Evolutionary conservation across 2,113 vertebrate genomes (phyloP).

Genomic region (Eclectus roratus): DNA sequence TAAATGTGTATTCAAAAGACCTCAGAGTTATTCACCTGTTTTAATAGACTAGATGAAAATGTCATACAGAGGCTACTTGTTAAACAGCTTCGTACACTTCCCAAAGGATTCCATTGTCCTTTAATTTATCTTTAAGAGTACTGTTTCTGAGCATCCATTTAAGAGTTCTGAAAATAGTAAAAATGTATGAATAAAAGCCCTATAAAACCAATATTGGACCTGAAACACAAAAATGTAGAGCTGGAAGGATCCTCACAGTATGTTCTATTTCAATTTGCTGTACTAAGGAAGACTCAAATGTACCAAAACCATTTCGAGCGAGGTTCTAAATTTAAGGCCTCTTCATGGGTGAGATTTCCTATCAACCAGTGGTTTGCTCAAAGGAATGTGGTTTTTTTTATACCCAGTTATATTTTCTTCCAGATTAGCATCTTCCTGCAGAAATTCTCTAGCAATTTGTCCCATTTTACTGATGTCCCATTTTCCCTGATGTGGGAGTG

Average conservation of each 20-base stretch:
- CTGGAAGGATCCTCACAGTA: not conserved
- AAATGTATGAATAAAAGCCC: not conserved
- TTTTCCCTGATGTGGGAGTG: not conserved
- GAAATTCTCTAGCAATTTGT: not conserved
- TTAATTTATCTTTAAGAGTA: not conserved
- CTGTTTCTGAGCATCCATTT: not conserved
- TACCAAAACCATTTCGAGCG: not conserved
- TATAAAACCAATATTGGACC: not conserved
- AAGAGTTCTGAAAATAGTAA: not conserved
- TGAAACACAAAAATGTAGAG: not conserved
- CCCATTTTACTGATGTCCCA: not conserved
- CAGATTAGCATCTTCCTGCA: not conserved
- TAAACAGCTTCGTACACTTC: not conserved
- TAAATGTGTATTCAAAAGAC: not conserved
- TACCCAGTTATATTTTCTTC: not conserved
- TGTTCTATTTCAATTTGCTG: not conserved
- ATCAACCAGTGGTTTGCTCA: not conserved
- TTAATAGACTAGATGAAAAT: not conserved
- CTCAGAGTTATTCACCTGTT: not conserved
- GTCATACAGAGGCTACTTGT: not conserved
- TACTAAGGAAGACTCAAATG: not conserved
- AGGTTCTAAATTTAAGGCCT: not conserved
- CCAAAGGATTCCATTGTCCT: not conserved
- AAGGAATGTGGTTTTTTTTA: not conserved
- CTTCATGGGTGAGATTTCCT: not conserved